Evolutionary conservation across 1,140 invertebrate genomes (phyloP).

Genomic region (Diorhabda sublineata): DNA sequence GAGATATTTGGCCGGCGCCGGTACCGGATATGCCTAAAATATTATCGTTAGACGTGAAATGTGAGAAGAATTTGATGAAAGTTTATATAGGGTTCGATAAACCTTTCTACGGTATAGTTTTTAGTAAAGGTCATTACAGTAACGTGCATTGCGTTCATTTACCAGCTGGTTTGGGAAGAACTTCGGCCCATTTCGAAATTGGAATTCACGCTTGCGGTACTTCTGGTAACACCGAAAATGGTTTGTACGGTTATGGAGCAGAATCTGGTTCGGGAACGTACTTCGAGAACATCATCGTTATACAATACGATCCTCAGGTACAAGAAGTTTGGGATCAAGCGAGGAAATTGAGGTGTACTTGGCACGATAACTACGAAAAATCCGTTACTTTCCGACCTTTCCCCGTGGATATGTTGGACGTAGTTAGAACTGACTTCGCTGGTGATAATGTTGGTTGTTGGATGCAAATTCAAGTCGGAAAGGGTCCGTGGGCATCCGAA

Average conservation of each 20-base stretch:
- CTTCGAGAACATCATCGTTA: constrained; percentile 92
- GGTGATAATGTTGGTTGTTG: constrained; percentile 94
- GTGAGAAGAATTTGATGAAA: constrained; percentile 91
- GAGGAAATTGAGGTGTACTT: constrained; percentile 85
- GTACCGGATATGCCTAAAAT: constrained; percentile 88
- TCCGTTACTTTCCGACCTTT: constrained; percentile 92
- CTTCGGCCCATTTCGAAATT: constrained; percentile 86
- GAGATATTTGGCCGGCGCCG: constrained; percentile 75
- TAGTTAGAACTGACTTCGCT: constrained; percentile 88
- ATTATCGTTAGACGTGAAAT: constrained; percentile 85
- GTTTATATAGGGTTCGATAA: constrained; percentile 87
- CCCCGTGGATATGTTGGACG: constrained; percentile 92
- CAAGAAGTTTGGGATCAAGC: constrained; percentile 97
- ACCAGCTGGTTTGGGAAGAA: constrained; percentile 78
- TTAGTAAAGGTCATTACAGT: constrained; percentile 88
- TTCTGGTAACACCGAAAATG: constrained; percentile 84
- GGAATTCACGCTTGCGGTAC: constrained; percentile 88
- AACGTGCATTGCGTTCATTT: constrained; percentile 89
- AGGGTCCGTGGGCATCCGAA: constrained; percentile 93
- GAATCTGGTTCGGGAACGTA: constrained; percentile 86
- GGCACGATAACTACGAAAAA: constrained; percentile 95
- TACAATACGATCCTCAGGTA: constrained; percentile 91
- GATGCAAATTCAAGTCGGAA: constrained; percentile 93
- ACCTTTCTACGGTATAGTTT: constrained; percentile 92
- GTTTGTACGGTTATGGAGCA: constrained; percentile 75